Evolutionary conservation across 2,113 vertebrate genomes (phyloP), one percentile per base, ranked within the genome.

Genomic region (Bostrychus sinensis): DNA sequence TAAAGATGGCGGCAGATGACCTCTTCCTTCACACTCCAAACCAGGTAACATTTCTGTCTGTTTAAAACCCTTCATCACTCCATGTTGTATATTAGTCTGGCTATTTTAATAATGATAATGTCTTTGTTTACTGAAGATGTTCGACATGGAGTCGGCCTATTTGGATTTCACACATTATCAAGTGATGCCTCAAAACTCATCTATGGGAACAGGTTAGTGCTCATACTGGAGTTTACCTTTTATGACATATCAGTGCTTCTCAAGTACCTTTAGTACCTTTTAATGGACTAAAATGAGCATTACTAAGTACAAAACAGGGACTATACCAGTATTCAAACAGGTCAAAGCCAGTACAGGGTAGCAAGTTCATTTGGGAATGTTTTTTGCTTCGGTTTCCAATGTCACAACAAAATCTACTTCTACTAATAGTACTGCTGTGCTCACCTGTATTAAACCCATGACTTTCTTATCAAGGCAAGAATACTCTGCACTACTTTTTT

Each of bases 1-100:
- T 51, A 51, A 51, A 51, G 48, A 91, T 91, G 90, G 89, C 89
- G 17, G 84, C 57, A 61, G 90, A 90, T 7, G 90, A 90, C 43
- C 75, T 56, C 34, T 89, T 85, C 75, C 76, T 90, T 16, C 72
- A 81, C 6, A 0, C 45, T 0, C 9, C 70, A 53, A 77, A 37
- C 61, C 85, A 78, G 88, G 88, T 90, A 66, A 68, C 14, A 30
- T 64, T 10, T 16, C 38, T 17, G 2, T 17, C 16, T 10, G n/a
- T 39, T 68, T 48, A 25, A 32, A 32, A 32, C 5, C 30, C 30
- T 32, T 32, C 30, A 32, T 1, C 5, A 32, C 5, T 32, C 30
- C 17, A 9, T 36, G 20, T n/a, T 13, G 30, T 32, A n/a, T n/a
- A n/a, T n/a, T n/a, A n/a, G n/a, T n/a, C n/a, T n/a, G 4, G 7